Evolutionary conservation across 92 coral and sea anemone species (phyloP).

Genomic region (Zoanthus gigantus): DNA sequence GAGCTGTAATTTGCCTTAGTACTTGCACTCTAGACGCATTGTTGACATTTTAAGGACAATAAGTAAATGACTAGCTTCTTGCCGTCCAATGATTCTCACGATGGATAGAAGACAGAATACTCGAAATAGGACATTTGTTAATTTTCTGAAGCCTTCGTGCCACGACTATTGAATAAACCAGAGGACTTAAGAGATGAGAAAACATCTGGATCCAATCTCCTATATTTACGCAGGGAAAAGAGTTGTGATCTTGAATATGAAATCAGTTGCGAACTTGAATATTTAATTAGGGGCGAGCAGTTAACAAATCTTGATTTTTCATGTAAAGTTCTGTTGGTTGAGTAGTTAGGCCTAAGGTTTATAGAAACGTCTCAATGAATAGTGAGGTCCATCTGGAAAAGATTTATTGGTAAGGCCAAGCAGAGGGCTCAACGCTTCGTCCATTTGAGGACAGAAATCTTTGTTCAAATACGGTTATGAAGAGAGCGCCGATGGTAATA

Average conservation of each 20-base stretch:
- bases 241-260: background rate
- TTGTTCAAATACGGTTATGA: background rate
- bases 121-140: background rate
- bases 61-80: no score
- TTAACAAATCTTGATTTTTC: background rate
- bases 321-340: background rate
- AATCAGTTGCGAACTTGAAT: background rate
- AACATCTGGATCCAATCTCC: background rate
- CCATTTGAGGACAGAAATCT: background rate
- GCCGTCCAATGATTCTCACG: no score
- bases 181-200: background rate
- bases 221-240: constrained; percentile 2
- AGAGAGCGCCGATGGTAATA: background rate
- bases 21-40: background rate
- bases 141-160: background rate
- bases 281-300: background rate
- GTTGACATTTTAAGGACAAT: no score
- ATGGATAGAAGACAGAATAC: background rate
- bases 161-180: constrained; percentile 4
- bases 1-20: constrained; percentile 12
- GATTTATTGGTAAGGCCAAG: background rate
- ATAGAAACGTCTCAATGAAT: background rate
- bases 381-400: background rate
- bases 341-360: background rate
- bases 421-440: background rate